These are phyloP conservation scores for Amphipoea lucens DNA, from an alignment of 2,888 invertebrate genomes.

Conservation along the genomic window DNA sequence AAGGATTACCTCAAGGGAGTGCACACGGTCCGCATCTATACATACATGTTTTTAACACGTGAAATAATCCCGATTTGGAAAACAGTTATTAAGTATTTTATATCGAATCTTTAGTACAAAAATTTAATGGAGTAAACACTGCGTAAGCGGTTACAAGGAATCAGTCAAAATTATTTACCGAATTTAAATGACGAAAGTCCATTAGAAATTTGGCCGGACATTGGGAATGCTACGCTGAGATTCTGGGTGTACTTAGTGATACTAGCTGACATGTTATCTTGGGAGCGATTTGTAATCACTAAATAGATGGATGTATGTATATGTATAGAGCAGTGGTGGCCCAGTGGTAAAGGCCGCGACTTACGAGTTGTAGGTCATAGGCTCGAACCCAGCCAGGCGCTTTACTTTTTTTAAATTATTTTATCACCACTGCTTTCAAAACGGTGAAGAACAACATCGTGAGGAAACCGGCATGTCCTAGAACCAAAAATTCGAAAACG, in stretches of 20 bases:
- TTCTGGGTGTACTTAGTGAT: neutral
- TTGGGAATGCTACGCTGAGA: neutral
- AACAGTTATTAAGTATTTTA: neutral
- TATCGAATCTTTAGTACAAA: neutral
- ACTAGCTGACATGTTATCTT: neutral
- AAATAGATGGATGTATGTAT: neutral
- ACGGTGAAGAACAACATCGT: no score
- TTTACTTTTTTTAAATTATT: no score
- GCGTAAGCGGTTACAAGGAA: neutral
- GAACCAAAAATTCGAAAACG: no score
- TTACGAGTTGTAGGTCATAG: no score
- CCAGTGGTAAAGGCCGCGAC: no score
- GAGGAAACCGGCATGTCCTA: no score
- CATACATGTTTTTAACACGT: neutral
- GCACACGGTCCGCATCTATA: neutral
- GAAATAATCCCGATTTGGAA: neutral
- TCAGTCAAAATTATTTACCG: neutral
- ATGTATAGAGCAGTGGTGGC: no score
- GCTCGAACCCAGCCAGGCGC: no score
- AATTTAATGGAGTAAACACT: neutral
- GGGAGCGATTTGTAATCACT: neutral
- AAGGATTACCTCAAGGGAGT: neutral
- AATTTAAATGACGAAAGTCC: neutral
- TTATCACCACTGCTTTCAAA: no score
- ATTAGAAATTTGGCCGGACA: neutral